Base-by-base conservation (phyloP, 2,113 vertebrate genomes). In the Myotis lucifugus region DNA sequence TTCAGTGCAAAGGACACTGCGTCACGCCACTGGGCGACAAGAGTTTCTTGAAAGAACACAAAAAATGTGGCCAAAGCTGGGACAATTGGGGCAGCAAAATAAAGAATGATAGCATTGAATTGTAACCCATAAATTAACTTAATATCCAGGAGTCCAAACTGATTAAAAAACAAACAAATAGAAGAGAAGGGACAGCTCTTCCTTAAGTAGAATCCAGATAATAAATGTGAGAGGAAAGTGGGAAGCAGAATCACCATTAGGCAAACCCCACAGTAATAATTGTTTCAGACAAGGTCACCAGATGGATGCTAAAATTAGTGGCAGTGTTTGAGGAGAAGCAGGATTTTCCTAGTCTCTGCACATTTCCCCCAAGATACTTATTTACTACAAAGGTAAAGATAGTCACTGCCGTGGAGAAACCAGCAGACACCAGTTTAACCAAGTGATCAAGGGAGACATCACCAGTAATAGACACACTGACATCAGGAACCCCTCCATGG, bases 1-100 rank as follows among this genome's bases (percentile, higher is more conserved):
- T 67, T 67, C 32, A 32, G 13, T 67, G 64, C 32, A 67, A 32
- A 67, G 64, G 64, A 67, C 29, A 67, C 64, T 67, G 64, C 6
- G 6, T 32, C 14, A n/a, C 64, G n/a, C 14, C 32, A n/a, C 64
- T 67, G 6, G 64, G 32, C 6, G 6, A 67, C 32, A n/a, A n/a
- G 64, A 67, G 32, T n/a, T 78, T 83, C 14, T 40, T 3, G 4
- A 66, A 70, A 76, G 42, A 78, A 34, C 64, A 29, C 2, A 66
- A 17, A 69, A 25, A 82, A 40, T 46, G 11, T 90, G 17, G 40
- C 74, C 74, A 73, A 50, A 76, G 32, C 23, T 54, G 37, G 67
- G 81, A 76, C 34, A 89, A 52, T 27, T 83, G 91, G 69, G 81
- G 21, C 37, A 73, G 25, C 64, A 87, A 94, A 84, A 76, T 81